A percentile compares a stretch with the other conserved stretches of the same genome.
These are phyloP conservation scores for Pteropus rufus DNA, from an alignment of 2,797 vertebrate genomes.

Conservation along the genomic window DNA sequence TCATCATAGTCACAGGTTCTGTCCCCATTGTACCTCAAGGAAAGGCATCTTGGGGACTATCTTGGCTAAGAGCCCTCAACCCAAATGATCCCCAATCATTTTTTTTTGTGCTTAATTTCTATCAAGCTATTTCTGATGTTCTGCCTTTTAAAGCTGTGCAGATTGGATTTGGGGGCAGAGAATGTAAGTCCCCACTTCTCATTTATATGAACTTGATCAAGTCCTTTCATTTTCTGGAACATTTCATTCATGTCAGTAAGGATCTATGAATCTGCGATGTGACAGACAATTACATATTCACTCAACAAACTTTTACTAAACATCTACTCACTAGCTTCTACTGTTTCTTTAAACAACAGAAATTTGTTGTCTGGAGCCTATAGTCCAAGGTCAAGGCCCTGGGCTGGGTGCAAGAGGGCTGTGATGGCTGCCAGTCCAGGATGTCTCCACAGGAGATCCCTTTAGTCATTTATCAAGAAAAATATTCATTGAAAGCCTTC, in stretches of 20 bases:
- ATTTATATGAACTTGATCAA: background rate
- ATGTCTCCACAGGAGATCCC: background rate
- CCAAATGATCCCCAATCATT: background rate
- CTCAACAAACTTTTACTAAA: background rate
- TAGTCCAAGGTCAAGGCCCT: background rate
- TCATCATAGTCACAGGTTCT: background rate
- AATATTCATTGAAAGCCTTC: background rate
- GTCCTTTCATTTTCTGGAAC: background rate
- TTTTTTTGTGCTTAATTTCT: background rate
- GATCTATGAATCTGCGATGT: background rate
- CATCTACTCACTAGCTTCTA: background rate
- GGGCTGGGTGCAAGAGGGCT: background rate
- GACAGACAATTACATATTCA: background rate
- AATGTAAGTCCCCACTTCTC: background rate
- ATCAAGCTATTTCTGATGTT: background rate
- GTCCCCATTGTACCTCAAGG: background rate
- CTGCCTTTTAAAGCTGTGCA: background rate
- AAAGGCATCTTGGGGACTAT: background rate
- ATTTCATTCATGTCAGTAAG: background rate
- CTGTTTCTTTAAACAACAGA: background rate
- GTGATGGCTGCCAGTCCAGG: background rate
- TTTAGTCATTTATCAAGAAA: background rate
- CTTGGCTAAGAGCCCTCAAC: background rate
- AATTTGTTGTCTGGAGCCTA: background rate
- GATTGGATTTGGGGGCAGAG: background rate